Percentiles rank a stretch among this genome's conserved stretches.
phyloP scores from a whole-genome alignment of 2,888 invertebrate genomes.

The Trichopria drosophilae region DNA sequence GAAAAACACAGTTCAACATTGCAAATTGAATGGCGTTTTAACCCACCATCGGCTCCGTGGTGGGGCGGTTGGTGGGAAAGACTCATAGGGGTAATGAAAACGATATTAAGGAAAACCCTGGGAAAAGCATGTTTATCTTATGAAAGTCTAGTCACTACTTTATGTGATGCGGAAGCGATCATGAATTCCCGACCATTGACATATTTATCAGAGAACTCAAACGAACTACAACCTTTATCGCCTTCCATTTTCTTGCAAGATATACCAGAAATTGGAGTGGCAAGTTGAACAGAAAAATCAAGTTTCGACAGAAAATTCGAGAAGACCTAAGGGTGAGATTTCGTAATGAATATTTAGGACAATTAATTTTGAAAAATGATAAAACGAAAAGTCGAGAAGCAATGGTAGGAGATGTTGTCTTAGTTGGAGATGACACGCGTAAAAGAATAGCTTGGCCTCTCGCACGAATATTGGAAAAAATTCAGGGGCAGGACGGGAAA shows the following conservation, averaged over 20 bases:
- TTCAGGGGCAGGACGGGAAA: too few species aligned
- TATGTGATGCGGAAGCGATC: slow-evolving; percentile 45
- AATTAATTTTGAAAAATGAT: too few species aligned
- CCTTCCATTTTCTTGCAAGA: slow-evolving; percentile 32
- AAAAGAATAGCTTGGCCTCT: too few species aligned
- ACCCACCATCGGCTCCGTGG: slow-evolving; percentile 53
- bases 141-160: slow-evolving; percentile 41
- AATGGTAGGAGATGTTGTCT: too few species aligned
- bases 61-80: slow-evolving; percentile 58
- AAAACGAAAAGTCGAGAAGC: too few species aligned
- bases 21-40: slow-evolving; percentile 46
- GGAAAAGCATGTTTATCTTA: slow-evolving; percentile 42
- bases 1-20: slow-evolving; percentile 17
- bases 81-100: slow-evolving; percentile 51
- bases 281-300: slow-evolving; percentile 25
- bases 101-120: slow-evolving; percentile 45
- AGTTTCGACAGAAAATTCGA: slow-evolving; percentile 11
- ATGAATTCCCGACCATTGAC: slow-evolving; percentile 50
- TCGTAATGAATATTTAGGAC: too few species aligned
- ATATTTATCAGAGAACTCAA: slow-evolving; percentile 29
- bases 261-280: slow-evolving; percentile 14
- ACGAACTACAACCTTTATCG: slow-evolving; percentile 34
- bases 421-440: too few species aligned
- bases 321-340: too few species aligned
- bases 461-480: too few species aligned